phyloP scores from a whole-genome alignment of 2,888 invertebrate species.

The Morinoia aosen region DNA sequence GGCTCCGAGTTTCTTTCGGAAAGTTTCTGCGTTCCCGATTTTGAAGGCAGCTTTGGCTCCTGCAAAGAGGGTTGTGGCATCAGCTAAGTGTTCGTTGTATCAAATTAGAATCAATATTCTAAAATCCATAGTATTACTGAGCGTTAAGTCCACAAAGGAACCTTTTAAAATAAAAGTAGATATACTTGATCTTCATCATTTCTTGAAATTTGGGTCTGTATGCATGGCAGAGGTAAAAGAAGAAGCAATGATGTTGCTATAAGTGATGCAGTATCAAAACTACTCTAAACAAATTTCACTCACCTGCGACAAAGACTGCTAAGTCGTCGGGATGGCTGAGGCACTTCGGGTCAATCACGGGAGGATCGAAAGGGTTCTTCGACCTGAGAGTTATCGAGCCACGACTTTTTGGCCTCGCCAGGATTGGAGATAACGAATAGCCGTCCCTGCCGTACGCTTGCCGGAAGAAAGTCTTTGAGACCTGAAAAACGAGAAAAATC shows the following conservation, averaged over 20 bases:
- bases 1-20: background rate
- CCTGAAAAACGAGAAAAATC: slow-evolving; percentile 48
- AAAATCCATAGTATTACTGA: no score
- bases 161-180: no score
- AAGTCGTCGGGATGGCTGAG: slow-evolving; percentile 87
- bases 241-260: no score
- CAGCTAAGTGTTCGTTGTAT: no score
- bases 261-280: no score
- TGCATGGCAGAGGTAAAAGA: no score
- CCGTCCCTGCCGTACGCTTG: slow-evolving; percentile 82
- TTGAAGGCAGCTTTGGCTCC: background rate
- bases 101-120: no score
- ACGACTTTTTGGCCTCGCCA: slow-evolving; percentile 87
- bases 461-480: slow-evolving; percentile 75
- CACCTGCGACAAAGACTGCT: slow-evolving; percentile 83
- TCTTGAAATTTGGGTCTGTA: no score
- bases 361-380: slow-evolving; percentile 84
- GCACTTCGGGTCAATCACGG: slow-evolving; percentile 91
- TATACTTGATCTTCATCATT: no score
- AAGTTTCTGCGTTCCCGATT: background rate
- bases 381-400: slow-evolving; percentile 84
- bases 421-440: slow-evolving; percentile 88
- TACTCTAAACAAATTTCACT: background rate
- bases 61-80: background rate
- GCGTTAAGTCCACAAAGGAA: no score